A percentile compares a stretch with the other conserved stretches of the same genome.
These are phyloP conservation scores for Colinus virginianus DNA, from an alignment of 2,113 vertebrate species.

Conservation along the genomic window DNA sequence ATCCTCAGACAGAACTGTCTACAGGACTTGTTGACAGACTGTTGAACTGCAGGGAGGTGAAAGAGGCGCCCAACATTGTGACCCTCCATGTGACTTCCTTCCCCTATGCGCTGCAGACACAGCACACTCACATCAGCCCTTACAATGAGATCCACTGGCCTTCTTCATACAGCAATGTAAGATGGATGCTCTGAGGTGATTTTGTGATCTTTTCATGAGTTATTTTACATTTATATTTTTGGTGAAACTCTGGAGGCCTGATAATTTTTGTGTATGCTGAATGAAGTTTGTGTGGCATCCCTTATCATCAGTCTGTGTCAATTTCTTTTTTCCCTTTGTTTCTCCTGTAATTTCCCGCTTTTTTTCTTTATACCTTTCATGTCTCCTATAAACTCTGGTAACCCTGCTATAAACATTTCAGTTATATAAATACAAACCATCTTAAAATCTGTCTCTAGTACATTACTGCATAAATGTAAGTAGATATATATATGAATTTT, in stretches of 20 bases:
- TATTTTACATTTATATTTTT: background rate
- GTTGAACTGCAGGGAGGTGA: conserved; percentile 92
- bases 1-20: conserved; percentile 79
- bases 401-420: background rate
- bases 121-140: conserved; percentile 92
- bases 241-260: background rate
- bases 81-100: conserved; percentile 96
- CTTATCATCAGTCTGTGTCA: background rate
- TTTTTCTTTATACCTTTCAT: background rate
- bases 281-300: background rate
- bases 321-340: background rate
- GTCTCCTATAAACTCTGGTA: background rate
- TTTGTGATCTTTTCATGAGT: background rate
- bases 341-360: background rate
- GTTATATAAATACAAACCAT: background rate
- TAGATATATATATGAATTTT: background rate
- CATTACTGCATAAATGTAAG: background rate
- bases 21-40: conserved; percentile 90
- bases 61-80: conserved; percentile 92
- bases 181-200: conserved; percentile 55
- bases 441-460: background rate
- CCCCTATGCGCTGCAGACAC: conserved; percentile 95
- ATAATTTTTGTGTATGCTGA: background rate
- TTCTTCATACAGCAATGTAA: conserved; percentile 87
- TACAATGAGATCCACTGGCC: conserved; percentile 99